Evolutionary conservation across 2,113 vertebrate species (phyloP).

Genomic region (Rhagologus leucostigma): DNA sequence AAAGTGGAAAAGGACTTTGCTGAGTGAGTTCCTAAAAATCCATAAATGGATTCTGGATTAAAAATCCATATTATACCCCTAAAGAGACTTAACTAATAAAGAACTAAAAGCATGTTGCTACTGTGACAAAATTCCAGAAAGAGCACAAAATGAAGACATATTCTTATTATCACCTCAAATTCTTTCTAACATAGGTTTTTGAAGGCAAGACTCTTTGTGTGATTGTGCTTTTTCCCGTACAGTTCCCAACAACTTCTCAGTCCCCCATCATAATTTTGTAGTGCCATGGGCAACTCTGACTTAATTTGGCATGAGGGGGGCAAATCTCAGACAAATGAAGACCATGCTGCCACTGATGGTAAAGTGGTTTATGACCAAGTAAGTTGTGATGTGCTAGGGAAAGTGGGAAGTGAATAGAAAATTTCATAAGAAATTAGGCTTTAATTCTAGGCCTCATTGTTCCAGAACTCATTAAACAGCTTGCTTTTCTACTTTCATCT

Average conservation of each 20-base stretch:
- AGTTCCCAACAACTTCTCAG: background rate
- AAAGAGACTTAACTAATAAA: background rate
- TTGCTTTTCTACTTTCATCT: background rate
- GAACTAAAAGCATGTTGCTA: background rate
- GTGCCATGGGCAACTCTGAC: background rate
- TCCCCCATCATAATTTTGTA: background rate
- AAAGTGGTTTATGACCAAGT: background rate
- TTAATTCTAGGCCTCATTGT: background rate
- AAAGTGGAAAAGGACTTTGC: background rate
- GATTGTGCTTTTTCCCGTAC: background rate
- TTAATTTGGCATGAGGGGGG: background rate
- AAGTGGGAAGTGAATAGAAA: background rate
- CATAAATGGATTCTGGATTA: too few relatives aligned
- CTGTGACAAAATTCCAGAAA: background rate
- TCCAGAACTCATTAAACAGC: background rate
- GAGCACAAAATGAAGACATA: background rate
- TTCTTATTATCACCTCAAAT: background rate
- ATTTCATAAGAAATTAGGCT: background rate
- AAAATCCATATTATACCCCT: background rate
- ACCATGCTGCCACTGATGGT: background rate
- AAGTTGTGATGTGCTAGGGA: background rate
- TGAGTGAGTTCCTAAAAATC: background rate
- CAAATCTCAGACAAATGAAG: background rate
- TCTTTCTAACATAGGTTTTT: background rate
- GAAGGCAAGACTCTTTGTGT: background rate